Conservation (phyloP, 2,113 vertebrate genomes). For the Oncorhynchus keta region DNA sequence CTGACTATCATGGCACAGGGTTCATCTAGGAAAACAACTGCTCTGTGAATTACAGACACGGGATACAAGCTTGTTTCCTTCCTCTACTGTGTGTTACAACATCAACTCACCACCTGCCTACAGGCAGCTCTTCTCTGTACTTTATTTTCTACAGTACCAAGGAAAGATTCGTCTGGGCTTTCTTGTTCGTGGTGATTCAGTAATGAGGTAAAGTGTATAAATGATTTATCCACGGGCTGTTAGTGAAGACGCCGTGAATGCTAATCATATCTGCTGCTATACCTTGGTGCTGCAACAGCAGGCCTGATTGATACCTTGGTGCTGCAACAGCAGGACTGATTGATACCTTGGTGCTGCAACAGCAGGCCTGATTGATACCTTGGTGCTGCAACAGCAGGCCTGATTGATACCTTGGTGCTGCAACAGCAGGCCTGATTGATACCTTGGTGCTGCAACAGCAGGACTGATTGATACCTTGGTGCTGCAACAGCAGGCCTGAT, state of each 20-base stretch:
- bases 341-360: too few relatives aligned
- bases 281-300: not conserved
- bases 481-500: too few relatives aligned
- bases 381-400: too few relatives aligned
- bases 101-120: not conserved
- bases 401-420: too few relatives aligned
- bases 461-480: too few relatives aligned
- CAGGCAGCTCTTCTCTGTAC: not conserved
- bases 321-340: too few relatives aligned
- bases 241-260: slow-evolving; percentile 57
- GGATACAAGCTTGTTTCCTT: not conserved
- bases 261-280: slow-evolving; percentile 62
- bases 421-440: too few relatives aligned
- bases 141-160: slow-evolving; percentile 16
- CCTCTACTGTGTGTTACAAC: not conserved
- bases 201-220: slow-evolving; percentile 64
- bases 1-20: not conserved
- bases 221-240: slow-evolving; percentile 65
- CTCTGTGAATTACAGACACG: not conserved
- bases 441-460: too few relatives aligned
- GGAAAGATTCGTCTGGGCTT: slow-evolving; percentile 39
- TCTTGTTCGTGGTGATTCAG: slow-evolving; percentile 50
- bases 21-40: not conserved
- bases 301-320: too few relatives aligned
- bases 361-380: too few relatives aligned